Conservation (phyloP, 1,140 invertebrate genomes). For the Drosophila yakuba region DNA sequence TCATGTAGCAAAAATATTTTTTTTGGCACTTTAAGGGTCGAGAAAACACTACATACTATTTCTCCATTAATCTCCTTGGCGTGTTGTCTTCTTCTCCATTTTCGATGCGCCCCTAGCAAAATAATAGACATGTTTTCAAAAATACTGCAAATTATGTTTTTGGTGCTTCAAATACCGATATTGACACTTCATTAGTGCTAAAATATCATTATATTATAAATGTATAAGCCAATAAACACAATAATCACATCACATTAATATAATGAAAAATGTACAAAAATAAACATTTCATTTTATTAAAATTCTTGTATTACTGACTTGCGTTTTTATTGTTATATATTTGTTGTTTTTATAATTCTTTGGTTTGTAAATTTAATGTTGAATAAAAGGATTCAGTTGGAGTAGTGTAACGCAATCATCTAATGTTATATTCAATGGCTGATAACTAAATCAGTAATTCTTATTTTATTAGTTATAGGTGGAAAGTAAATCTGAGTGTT, state of each 20-base stretch:
- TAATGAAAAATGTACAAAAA: constrained; percentile 57
- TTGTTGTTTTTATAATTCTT: constrained; percentile 13
- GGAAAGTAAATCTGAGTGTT: constrained; percentile 61
- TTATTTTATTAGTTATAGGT: constrained; percentile 76
- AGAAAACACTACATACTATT: constrained; percentile 16
- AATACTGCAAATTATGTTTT: neutral
- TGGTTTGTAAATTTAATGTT: constrained; percentile 5
- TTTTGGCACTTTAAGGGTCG: constrained; percentile 21
- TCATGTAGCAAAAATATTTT: neutral
- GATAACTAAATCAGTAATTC: constrained; percentile 21
- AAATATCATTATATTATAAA: constrained; percentile 10
- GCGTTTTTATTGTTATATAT: constrained; percentile 28
- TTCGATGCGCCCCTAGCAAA: neutral
- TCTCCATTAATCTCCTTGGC: no score
- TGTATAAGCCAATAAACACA: constrained; percentile 5
- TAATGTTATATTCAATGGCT: neutral
- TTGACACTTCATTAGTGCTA: constrained; percentile 11
- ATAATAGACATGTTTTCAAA: neutral
- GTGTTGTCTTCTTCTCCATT: neutral
- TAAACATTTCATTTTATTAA: constrained; percentile 55
- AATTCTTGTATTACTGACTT: constrained; percentile 17
- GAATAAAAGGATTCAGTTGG: constrained; percentile 18
- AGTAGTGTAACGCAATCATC: neutral
- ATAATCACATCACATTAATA: constrained; percentile 39
- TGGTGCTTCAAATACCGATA: constrained; percentile 29